Evolutionary conservation across 2,888 invertebrate genomes (phyloP), one percentile per base, ranked within the genome.

Genomic region (Rhorus exstirpatorius): DNA sequence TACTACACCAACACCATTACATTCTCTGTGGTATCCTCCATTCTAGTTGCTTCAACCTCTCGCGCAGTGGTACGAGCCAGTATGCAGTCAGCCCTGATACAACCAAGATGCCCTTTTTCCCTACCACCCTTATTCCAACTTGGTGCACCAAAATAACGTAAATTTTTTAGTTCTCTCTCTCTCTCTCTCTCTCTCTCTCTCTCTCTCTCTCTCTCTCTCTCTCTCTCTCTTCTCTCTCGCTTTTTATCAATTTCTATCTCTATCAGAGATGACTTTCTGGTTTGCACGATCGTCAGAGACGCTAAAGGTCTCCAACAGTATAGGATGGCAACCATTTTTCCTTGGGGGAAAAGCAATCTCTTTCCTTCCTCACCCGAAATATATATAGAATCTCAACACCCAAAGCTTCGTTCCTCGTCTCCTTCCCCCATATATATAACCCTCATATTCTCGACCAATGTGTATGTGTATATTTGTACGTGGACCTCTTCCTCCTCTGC

Each of bases 1-100:
- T 41, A 71, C 61, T 86, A 88, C 86, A 90, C 89, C 87, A 88
- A 89, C 87, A 89, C 91, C 87, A 87, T 87, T 87, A 86, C 88
- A 86, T 79, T 84, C 80, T 70, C 74, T 51, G 79, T 46, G 72
- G 79, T 81, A 71, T 83, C 76, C 76, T 58, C 61, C 21, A 76
- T 70, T 58, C 71, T 65, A 41, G 60, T 76, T 38, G 44, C 26
- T 61, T 31, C 31, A 8, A 24, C 46, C 41, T 63, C 53, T 38
- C 19, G 21, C 1, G 38, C 75, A 76, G 83, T 79, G 41, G 79
- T 72, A 46, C 67, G 79, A 79, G 51, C 17, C 60, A 53, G 76
- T 67, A 67, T 71, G 17, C 19, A 75, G 79, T 82, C 75, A 65
- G 65, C 60, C 75, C 75, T 67, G 51, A 76, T 71, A 71, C 75